phyloP scores from a whole-genome alignment of 1,140 invertebrate genomes.

The Euura saliciscinereae region DNA sequence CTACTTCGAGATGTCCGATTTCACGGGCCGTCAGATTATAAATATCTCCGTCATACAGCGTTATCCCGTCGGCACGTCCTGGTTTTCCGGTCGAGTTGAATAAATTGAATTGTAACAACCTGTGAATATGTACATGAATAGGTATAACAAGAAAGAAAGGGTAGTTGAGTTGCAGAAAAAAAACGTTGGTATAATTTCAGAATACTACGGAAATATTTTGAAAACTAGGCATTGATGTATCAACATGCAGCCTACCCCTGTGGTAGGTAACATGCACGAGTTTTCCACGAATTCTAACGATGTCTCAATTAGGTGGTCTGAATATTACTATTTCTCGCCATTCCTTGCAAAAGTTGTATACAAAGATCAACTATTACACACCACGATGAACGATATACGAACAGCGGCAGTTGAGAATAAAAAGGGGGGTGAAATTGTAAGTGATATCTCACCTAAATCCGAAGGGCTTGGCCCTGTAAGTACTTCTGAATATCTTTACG shows the following conservation, averaged over 20 bases:
- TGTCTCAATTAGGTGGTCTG: too few species aligned
- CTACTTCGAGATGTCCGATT: constrained; percentile 75
- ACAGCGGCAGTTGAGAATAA: too few species aligned
- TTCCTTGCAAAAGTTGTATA: background rate
- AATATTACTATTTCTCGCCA: too few species aligned
- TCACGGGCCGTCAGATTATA: constrained; percentile 82
- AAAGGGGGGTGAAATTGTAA: background rate
- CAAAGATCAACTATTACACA: too few species aligned
- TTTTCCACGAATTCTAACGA: too few species aligned
- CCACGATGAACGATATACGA: too few species aligned
- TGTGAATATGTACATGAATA: constrained; percentile 33
- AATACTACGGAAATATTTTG: constrained; percentile 10
- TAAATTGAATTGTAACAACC: constrained; percentile 91
- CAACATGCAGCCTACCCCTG: too few species aligned
- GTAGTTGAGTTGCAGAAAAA: background rate
- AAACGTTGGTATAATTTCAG: background rate
- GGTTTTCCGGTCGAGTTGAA: constrained; percentile 87
- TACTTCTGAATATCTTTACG: constrained; percentile 94
- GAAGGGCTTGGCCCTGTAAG: constrained; percentile 82
- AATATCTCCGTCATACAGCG: constrained; percentile 90
- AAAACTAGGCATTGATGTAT: background rate
- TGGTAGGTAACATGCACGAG: too few species aligned
- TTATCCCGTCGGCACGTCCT: constrained; percentile 82
- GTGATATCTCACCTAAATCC: constrained; percentile 70
- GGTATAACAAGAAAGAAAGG: too few species aligned